Evolutionary conservation across 2,888 invertebrate species (phyloP), one percentile per base, ranked within the genome.

Genomic region (Acanthoscelides obtectus): DNA sequence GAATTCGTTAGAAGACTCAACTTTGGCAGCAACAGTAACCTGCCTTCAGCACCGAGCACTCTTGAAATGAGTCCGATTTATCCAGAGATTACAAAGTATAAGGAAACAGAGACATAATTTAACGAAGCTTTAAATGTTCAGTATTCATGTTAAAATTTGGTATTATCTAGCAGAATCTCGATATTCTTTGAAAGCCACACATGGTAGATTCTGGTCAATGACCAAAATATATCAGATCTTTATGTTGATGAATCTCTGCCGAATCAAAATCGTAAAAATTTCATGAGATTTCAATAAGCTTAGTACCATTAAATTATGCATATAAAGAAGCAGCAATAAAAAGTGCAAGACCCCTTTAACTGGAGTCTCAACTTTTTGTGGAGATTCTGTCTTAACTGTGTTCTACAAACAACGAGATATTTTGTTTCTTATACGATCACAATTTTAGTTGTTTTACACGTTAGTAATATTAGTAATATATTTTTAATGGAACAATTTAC

Each of bases 1-100:
- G 94, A 94, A 81, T 85, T 94, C n/a, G 90, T 92, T 68, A 88
- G 90, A 74, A 89, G 90, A 75, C 85, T 93, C 70, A 92, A 91
- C 79, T 87, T 91, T 76, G 91, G 91, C 69, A 92, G 92, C 79
- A 92, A 93, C 82, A 91, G 93, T 73, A 86, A 86, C 77, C 83
- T 90, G 70, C 95, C 95, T 0, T 94, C 95, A 0, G 95, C 95
- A 1, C 95, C 95, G 0, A 94, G 94, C 70, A 95, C 95, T 20
- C 86, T 95, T 77, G 95, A 95, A 86, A 93, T 95, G 92, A 92
- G 93, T 72, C 93, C 94, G 4, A 94, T 94, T 74, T 95, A 95
- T 84, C 94, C 94, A 22, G 91, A 91, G 83, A 91, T 92, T 74
- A 92, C 92, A 78, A 92, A 92, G 83, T 93, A 89, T 84, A 94